Conservation (phyloP, 2,888 invertebrate species). For the Didymodactylos carnosus region DNA sequence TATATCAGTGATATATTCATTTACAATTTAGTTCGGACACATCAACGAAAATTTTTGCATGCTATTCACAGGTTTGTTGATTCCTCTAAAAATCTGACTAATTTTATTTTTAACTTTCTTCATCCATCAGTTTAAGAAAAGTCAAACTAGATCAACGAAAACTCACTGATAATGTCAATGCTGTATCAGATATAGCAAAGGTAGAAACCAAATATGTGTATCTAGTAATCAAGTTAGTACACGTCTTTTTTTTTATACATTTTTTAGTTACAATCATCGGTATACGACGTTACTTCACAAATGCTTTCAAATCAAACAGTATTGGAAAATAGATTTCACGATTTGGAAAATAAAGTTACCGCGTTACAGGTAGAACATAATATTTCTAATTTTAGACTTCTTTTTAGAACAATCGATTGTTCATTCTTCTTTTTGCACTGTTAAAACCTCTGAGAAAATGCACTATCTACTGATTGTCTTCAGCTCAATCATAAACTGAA, state of each 20-base stretch:
- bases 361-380: background rate
- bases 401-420: no score
- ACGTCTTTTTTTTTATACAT: background rate
- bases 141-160: constrained; percentile 99
- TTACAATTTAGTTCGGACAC: constrained; percentile 87
- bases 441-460: no score
- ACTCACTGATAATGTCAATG: constrained; percentile 93
- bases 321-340: background rate
- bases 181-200: constrained; percentile 95
- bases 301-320: background rate
- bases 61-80: constrained; percentile 93
- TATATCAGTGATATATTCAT: no score
- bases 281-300: background rate
- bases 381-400: no score
- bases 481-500: no score
- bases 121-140: constrained; percentile 64
- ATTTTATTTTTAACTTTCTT: background rate
- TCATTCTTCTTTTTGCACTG: no score
- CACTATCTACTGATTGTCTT: no score
- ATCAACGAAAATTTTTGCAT: constrained; percentile 93
- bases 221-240: no score
- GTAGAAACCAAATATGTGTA: background rate
- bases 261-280: background rate
- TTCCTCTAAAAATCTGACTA: background rate
- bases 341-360: background rate